A percentile compares a stretch with the other conserved stretches of the same genome.
Conservation (phyloP, 2,113 vertebrate genomes). For the Probosciger aterrimus region DNA sequence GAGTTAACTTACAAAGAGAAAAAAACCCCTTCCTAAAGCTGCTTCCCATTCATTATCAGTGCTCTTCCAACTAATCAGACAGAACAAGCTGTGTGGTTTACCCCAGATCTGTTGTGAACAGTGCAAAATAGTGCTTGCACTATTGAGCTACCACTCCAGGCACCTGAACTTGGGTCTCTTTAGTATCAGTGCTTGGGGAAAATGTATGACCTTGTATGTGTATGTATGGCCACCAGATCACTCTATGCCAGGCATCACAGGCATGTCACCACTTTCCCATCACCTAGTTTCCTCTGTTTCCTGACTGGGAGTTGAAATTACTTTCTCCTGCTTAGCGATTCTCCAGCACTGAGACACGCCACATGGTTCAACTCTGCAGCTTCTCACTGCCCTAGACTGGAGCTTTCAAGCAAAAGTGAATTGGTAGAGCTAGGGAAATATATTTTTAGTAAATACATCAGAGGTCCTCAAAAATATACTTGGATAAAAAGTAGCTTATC, state of each 20-base stretch:
- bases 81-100: neutral
- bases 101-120: neutral
- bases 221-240: neutral
- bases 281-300: neutral
- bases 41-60: neutral
- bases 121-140: neutral
- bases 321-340: neutral
- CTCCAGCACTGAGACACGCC: neutral
- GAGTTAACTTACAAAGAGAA: neutral
- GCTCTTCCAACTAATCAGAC: neutral
- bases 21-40: neutral
- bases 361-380: neutral
- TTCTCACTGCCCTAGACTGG: neutral
- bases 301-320: neutral
- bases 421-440: neutral
- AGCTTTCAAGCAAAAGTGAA: neutral
- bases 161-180: neutral
- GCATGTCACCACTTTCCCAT: neutral
- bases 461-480: neutral
- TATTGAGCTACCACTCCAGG: neutral
- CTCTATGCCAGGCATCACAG: neutral
- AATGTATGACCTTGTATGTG: neutral
- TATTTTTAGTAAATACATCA: neutral
- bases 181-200: neutral
- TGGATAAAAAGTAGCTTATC: neutral